Conservation (phyloP, 53 echinoderm and acorn worm genomes). For the Paracentrotus lividus region DNA sequence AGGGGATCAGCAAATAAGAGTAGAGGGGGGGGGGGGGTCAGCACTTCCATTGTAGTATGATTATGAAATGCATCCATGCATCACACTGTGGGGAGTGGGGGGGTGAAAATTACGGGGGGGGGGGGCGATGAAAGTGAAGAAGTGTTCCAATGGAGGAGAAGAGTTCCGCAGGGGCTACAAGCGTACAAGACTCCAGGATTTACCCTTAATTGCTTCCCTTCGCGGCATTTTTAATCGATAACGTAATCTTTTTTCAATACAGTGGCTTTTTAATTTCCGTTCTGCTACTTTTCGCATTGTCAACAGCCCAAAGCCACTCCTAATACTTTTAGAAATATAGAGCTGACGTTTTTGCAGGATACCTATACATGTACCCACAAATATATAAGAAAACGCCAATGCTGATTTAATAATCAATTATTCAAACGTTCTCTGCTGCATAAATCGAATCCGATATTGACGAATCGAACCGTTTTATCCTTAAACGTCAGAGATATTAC, state of each 20-base stretch:
- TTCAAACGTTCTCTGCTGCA: too few species aligned
- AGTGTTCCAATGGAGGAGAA: not conserved
- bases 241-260: slow-evolving; percentile 66
- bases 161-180: slow-evolving; percentile 4
- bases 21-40: too few species aligned
- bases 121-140: not conserved
- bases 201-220: slow-evolving; percentile 64
- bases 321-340: not conserved
- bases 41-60: too few species aligned
- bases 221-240: slow-evolving; percentile 59
- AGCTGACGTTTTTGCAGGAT: not conserved
- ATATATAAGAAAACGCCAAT: not conserved
- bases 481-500: too few species aligned
- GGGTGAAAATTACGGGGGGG: too few species aligned
- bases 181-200: not conserved
- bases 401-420: slow-evolving; percentile 17
- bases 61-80: too few species aligned
- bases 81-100: not conserved
- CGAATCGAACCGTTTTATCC: too few species aligned
- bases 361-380: not conserved
- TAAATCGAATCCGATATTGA: not conserved
- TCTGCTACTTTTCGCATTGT: slow-evolving; percentile 54
- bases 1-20: too few species aligned
- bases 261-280: slow-evolving; percentile 66
- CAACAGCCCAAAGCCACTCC: not conserved